Base-by-base conservation (phyloP, 2,113 vertebrate genomes). In the Sylvilagus bachmani region DNA sequence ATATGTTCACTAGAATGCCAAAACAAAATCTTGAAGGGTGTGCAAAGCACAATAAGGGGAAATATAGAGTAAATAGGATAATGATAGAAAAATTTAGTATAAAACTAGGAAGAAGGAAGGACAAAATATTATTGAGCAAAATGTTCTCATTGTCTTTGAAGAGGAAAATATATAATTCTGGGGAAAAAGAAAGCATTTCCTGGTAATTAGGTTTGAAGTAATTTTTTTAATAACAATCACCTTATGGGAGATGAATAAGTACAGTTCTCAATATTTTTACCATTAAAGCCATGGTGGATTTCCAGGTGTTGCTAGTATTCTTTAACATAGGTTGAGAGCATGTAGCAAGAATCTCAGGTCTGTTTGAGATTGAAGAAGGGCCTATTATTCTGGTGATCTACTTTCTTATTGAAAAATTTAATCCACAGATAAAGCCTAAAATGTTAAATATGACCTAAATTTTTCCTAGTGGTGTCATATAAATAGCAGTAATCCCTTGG, bases 351-450 rank as follows among this genome's bases (percentile, higher is more conserved):
- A 31, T 79, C 31, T 84, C 27, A 69, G 58, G 31, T 88, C 8
- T 90, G 13, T 69, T 79, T 19, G 10, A 49, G 58, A 10, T 14
- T 16, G 29, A 19, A 92, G 61, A 11, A 83, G 13, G 61, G 17
- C 67, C 21, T 58, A 13, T 2, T 82, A 25, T 67, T 85, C 36
- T 89, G 12, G 8, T 70, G 27, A 17, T 10, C 78, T 90, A 69
- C 3, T 10, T 78, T 92, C 14, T 58, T 74, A 27, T 55, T 73
- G 38, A 74, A 92, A 86, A 64, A n/a, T 79, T 90, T 92, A 69
- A n/a, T 53, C 11, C 29, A 25, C 2, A n/a, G 33, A 79, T 51
- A 95, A 80, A 75, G 33, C 4, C 13, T 84, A 36, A 29, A 64
- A 33, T 82, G 69, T 1, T 69, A 67, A 91, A 44, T 58, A 29